Evolutionary conservation across 2,113 vertebrate genomes (phyloP), one percentile per base, ranked within the genome.

Genomic region (Phrynocephalus versicolor): DNA sequence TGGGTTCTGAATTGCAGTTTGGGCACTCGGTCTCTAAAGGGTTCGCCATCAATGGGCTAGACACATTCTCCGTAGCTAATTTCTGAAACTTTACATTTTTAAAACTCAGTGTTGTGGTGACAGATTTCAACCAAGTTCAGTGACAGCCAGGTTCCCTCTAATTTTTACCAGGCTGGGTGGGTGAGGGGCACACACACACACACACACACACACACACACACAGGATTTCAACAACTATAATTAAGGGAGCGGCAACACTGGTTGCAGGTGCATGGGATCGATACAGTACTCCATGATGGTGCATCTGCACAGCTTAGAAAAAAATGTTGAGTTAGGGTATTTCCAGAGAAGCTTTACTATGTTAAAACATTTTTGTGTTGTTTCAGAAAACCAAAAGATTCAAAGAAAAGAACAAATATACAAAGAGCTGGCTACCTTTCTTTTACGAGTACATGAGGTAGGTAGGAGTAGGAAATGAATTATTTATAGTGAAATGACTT

Each of bases 401-500:
- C n/a, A 79, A 60, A 37, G n/a, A 60, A 79, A 16, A 45, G 62
- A 81, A 82, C 25, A 30, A 21, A 69, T 19, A 69, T 51, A 18
- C 23, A 69, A 82, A 71, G 18, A 58, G 19, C 57, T 83, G 71
- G 71, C 27, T 37, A 64, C 5, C 58, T n/a, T 74, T 81, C 30
- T 74, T 73, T 81, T n/a, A 83, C 58, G 81, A 85, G 33, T 27
- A 58, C 1, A 81, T 13, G 35, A 75, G 62, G 41, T 18, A 75
- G 62, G 41, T 18, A n/a, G 58, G 45, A 85, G 83, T 1, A 67
- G 16, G 67, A 9, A 51, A 83, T 75, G 18, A 75, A 75, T 83
- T 64, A 83, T 83, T 83, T 30, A 83, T 64, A 75, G 39, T 65
- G 71, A 83, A 83, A 35, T 82, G 62, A 19, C 65, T 84, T 72